Conservation (phyloP, 2,888 invertebrate species). For the Plebejus argus region DNA sequence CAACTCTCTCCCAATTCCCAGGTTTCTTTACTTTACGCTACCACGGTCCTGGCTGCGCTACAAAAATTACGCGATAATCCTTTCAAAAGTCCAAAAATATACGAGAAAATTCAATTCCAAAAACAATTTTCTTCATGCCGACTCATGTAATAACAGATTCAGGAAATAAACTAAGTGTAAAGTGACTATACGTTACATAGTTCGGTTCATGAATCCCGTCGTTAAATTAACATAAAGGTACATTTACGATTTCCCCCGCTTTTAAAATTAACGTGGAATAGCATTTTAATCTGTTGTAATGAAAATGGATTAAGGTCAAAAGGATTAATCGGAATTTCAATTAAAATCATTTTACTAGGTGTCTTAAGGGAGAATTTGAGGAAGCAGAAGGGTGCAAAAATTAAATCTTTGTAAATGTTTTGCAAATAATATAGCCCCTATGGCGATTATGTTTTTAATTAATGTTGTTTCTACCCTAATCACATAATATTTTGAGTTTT, state of each 20-base stretch:
- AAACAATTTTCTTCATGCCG: slow-evolving; percentile 3
- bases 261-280: slow-evolving; percentile 36
- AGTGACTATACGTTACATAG: slow-evolving; percentile 22
- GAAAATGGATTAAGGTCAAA: slow-evolving; percentile 22
- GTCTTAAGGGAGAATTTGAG: background rate
- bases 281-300: slow-evolving; percentile 22
- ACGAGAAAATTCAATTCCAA: slow-evolving; percentile 1
- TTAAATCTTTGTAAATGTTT: background rate
- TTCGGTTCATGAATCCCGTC: slow-evolving; percentile 35
- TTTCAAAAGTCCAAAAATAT: background rate
- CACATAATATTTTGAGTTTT: no score
- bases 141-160: background rate
- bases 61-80: no score
- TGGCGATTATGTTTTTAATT: no score
- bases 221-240: slow-evolving; percentile 42
- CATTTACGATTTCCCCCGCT: slow-evolving; percentile 37
- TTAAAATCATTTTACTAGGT: slow-evolving; percentile 14
- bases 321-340: slow-evolving; percentile 11
- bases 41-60: no score
- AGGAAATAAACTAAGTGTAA: background rate
- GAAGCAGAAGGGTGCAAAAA: background rate
- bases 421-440: background rate
- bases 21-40: no score
- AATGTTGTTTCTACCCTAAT: no score
- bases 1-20: no score